Evolutionary conservation across 2,888 invertebrate species (phyloP).

Genomic region (Magallana nippona): DNA sequence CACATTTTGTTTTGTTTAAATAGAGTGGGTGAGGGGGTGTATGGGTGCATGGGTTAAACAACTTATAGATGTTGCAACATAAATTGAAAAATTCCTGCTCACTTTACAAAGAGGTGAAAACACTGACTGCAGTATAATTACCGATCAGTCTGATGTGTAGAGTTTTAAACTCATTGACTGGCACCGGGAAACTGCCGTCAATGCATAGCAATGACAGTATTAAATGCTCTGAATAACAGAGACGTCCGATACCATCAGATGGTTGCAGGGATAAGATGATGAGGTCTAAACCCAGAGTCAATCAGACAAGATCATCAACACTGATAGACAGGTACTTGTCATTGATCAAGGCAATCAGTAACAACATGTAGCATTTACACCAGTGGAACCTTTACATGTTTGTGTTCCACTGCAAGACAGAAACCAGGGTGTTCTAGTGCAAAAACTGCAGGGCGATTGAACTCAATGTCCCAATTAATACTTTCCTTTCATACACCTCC

Average conservation of each 20-base stretch:
- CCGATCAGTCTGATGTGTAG: background rate
- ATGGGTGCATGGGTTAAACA: too few relatives aligned
- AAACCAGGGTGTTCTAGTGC: background rate
- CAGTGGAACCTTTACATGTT: background rate
- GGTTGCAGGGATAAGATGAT: background rate
- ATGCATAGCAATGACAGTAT: background rate
- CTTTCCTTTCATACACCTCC: too few relatives aligned
- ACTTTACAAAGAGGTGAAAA: background rate
- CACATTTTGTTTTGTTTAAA: too few relatives aligned
- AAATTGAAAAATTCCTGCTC: background rate
- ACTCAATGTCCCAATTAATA: too few relatives aligned
- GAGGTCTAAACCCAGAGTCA: slow-evolving; percentile 7
- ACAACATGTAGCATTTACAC: slow-evolving; percentile 24
- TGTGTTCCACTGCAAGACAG: background rate
- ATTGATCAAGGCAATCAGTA: slow-evolving; percentile 24
- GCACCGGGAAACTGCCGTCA: background rate
- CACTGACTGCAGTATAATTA: too few relatives aligned
- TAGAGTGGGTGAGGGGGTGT: too few relatives aligned
- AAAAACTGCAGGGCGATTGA: background rate
- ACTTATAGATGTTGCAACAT: too few relatives aligned
- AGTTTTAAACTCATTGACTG: slow-evolving; percentile 17
- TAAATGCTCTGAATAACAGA: background rate
- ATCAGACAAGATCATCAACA: slow-evolving; percentile 24
- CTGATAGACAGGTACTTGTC: slow-evolving; percentile 13
- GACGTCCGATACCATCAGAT: background rate